These are phyloP conservation scores for Drosophila gunungcola DNA, from an alignment of 1,140 invertebrate species.

Conservation along the genomic window DNA sequence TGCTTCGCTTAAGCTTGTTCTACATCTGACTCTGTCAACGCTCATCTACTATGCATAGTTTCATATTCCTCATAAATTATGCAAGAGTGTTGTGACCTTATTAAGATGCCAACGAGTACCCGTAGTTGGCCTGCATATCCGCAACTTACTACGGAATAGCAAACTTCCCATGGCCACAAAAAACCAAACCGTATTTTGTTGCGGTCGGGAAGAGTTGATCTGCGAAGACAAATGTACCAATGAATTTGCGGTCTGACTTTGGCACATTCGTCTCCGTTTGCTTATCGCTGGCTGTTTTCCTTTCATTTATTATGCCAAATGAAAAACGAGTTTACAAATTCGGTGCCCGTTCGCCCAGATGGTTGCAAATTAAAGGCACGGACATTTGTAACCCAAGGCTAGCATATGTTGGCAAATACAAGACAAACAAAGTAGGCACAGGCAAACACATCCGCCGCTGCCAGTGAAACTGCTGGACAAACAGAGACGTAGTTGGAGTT, in stretches of 20 bases:
- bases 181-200: conserved; percentile 10
- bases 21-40: conserved; percentile 37
- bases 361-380: conserved; percentile 63
- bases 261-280: conserved; percentile 48
- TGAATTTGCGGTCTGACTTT: conserved; percentile 36
- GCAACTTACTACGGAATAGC: not conserved
- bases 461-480: conserved; percentile 29
- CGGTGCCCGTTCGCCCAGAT: conserved; percentile 47
- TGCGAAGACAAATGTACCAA: conserved; percentile 36
- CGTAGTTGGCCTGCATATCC: conserved; percentile 13
- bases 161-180: not conserved
- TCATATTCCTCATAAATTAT: conserved; percentile 52
- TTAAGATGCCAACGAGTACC: conserved; percentile 22
- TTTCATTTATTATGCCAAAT: conserved; percentile 78
- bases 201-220: not conserved
- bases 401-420: conserved; percentile 82
- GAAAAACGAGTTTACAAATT: conserved; percentile 77
- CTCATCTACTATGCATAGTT: conserved; percentile 64
- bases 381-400: conserved; percentile 75
- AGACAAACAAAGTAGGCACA: conserved; percentile 72
- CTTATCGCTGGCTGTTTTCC: conserved; percentile 54
- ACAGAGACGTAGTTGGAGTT: conserved; percentile 43
- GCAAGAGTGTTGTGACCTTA: conserved; percentile 40
- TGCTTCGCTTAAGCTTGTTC: conserved; percentile 24
- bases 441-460: conserved; percentile 24